A percentile compares a stretch with the other conserved stretches of the same genome.
Evolutionary conservation across 2,888 invertebrate genomes (phyloP).

Genomic region (Lepidonotus clava): DNA sequence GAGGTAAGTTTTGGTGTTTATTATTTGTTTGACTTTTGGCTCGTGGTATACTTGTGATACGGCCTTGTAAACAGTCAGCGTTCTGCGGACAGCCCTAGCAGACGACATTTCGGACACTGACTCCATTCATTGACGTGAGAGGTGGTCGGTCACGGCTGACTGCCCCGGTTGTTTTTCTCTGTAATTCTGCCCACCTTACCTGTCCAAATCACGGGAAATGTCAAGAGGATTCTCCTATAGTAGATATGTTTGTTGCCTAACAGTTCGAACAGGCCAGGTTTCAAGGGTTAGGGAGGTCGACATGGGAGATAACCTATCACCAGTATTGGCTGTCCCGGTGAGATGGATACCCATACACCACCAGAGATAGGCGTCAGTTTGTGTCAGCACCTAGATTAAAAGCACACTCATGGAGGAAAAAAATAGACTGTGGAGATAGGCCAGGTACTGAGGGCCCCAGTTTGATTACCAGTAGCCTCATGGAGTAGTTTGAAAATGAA

Average conservation of each 20-base stretch:
- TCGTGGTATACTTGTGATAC: no score
- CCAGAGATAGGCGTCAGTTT: neutral
- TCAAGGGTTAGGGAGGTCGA: neutral
- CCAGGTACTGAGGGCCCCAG: no score
- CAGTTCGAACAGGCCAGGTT: neutral
- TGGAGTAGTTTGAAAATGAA: no score
- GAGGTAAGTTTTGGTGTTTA: slow-evolving; percentile 87
- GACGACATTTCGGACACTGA: neutral
- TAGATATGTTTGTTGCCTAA: no score
- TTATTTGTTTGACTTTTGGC: neutral
- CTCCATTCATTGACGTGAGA: neutral
- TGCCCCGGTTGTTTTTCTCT: neutral
- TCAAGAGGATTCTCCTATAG: neutral
- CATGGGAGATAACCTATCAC: neutral
- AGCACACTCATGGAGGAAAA: no score
- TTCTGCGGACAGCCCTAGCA: neutral
- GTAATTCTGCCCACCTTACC: neutral
- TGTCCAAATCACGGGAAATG: slow-evolving; percentile 2
- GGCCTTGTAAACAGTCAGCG: no score
- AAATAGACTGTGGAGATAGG: no score
- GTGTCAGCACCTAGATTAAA: no score
- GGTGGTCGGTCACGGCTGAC: neutral
- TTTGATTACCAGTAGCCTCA: no score
- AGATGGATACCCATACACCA: neutral
- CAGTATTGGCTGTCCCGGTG: neutral